Evolutionary conservation across 2,113 vertebrate genomes (phyloP).

Genomic region (Athene noctua): DNA sequence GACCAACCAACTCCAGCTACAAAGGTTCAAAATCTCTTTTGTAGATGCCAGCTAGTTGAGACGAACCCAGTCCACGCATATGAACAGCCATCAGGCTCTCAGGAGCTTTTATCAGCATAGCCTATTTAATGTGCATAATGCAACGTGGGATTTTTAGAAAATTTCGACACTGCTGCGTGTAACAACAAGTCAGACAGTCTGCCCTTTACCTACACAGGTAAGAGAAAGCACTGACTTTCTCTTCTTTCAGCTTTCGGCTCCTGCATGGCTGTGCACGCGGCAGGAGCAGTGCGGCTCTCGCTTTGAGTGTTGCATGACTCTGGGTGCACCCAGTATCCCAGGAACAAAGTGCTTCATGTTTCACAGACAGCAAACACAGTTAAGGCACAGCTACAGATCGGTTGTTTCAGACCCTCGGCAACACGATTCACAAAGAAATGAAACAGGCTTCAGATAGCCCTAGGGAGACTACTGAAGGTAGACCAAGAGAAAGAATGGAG

Average conservation of each 20-base stretch:
- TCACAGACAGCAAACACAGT: not conserved
- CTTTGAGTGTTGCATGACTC: rapidly evolving
- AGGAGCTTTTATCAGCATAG: not conserved
- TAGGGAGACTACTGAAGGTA: not conserved
- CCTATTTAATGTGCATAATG: not conserved
- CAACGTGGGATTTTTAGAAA: not conserved
- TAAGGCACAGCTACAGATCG: not conserved
- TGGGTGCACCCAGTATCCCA: not conserved
- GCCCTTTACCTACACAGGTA: not conserved
- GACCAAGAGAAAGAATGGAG: not conserved
- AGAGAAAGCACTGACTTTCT: not conserved
- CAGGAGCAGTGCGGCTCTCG: not conserved
- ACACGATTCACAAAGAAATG: slow-evolving; percentile 4
- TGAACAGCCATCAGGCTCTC: not conserved
- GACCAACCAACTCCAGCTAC: not conserved
- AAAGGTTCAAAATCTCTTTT: not conserved
- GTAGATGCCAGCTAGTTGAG: not conserved
- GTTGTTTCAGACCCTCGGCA: not conserved
- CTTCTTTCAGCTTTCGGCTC: not conserved
- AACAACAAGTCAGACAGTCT: not conserved
- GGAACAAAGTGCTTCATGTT: not conserved
- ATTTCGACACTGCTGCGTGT: rapidly evolving
- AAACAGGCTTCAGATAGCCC: not conserved
- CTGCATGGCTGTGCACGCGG: rapidly evolving
- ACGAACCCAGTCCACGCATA: not conserved